These are phyloP conservation scores for Chiroxiphia lanceolata DNA, from an alignment of 2,797 vertebrate species.

Conservation along the genomic window DNA sequence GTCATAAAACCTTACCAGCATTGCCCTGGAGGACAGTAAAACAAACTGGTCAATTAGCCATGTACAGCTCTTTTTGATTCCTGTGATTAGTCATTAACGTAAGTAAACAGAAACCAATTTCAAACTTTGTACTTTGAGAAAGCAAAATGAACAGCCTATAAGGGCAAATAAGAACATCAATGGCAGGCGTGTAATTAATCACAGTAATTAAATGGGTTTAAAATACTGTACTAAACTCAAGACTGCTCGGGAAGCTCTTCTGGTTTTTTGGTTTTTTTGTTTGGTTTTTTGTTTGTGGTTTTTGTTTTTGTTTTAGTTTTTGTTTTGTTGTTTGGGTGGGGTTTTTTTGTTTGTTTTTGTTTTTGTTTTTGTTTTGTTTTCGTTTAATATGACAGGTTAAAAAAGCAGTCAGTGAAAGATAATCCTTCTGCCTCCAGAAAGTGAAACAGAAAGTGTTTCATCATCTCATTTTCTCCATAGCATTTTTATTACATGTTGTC, in stretches of 20 bases:
- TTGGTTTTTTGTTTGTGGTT: no score
- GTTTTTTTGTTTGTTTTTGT: no score
- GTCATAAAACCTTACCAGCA: not conserved
- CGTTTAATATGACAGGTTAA: not conserved
- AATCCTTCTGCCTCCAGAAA: not conserved
- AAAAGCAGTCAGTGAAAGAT: not conserved
- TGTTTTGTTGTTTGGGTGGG: no score
- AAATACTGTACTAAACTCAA: conserved; percentile 37
- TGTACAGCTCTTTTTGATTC: conserved; percentile 38
- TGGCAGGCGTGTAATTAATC: conserved; percentile 51
- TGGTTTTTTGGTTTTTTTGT: not conserved
- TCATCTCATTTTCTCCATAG: not conserved
- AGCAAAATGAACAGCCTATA: conserved; percentile 52
- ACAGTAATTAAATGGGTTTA: conserved; percentile 58
- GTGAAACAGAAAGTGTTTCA: conserved; percentile 5
- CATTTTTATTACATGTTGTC: not conserved
- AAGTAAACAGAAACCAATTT: conserved; percentile 59
- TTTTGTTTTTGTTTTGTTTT: no score
- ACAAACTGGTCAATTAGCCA: conserved; percentile 42
- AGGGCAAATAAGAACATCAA: conserved; percentile 53
- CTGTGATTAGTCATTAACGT: conserved; percentile 49
- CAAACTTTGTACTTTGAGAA: conserved; percentile 59
- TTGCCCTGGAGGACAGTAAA: conserved; percentile 34
- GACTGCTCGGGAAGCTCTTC: not conserved
- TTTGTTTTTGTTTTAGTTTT: no score